Evolutionary conservation across 2,888 invertebrate species (phyloP).

Genomic region (Miltochrista miniata): DNA sequence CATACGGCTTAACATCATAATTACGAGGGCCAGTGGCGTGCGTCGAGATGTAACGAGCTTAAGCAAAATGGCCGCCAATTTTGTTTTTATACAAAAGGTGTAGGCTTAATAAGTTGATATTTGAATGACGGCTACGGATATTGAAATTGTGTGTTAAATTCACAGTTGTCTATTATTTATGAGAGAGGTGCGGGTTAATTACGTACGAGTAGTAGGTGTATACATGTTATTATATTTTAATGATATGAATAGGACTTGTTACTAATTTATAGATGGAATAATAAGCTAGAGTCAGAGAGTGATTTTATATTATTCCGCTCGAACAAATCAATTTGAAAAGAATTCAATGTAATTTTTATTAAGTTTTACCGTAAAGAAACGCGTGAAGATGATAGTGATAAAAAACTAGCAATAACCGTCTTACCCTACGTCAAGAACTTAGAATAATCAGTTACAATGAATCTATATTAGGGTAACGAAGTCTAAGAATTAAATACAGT

Average conservation of each 20-base stretch:
- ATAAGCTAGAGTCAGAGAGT: neutral
- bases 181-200: slow-evolving; percentile 9
- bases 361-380: slow-evolving; percentile 8
- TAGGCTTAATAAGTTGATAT: slow-evolving; percentile 61
- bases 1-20: slow-evolving; percentile 66
- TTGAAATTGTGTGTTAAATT: slow-evolving; percentile 44
- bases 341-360: no score
- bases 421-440: slow-evolving; percentile 29
- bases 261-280: neutral
- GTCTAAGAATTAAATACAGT: slow-evolving; percentile 57
- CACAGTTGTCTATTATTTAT: slow-evolving; percentile 31
- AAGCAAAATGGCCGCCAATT: slow-evolving; percentile 81
- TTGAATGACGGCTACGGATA: slow-evolving; percentile 52
- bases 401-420: slow-evolving; percentile 24
- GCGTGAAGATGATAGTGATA: slow-evolving; percentile 17
- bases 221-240: neutral
- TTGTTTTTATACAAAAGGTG: slow-evolving; percentile 64
- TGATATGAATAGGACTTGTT: neutral
- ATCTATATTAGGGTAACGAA: slow-evolving; percentile 70
- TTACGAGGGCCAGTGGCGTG: slow-evolving; percentile 80
- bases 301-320: neutral
- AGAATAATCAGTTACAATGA: slow-evolving; percentile 50
- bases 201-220: slow-evolving; percentile 2
- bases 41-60: slow-evolving; percentile 80
- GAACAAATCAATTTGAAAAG: no score